Evolutionary conservation across 2,888 invertebrate species (phyloP), one percentile per base, ranked within the genome.

Genomic region (Stenodera caucasica): DNA sequence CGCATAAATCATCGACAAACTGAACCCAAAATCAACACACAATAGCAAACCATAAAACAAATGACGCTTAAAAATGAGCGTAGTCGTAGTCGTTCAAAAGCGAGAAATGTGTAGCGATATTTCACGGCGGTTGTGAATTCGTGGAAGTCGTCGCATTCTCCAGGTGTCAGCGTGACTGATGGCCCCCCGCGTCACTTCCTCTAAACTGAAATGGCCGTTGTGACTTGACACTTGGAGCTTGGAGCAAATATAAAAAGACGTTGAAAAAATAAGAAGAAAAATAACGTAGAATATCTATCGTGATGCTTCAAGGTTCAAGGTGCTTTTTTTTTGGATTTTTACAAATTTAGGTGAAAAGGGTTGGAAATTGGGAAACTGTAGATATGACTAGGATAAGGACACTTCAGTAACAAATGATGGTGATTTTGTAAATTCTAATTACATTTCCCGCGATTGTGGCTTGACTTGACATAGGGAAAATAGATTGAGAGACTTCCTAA

Each of bases 151-250:
- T 76, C 74, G 75, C 75, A 77, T 77, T 76, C 76, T 76, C 76
- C 76, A 78, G 77, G 78, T 78, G 78, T 78, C 77, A 77, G 75
- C 74, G 77, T 78, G 78, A 78, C 77, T 77, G 77, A 78, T 78
- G 77, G 71, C 73, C 75, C 72, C 75, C 74, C 72, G 71, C 75
- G 73, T 75, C 76, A 75, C 75, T 75, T 75, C 77, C 76, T 76
- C 75, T 64, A 30, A 50, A 54, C 64, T 37, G 53, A n/a, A 53
- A 52, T 49, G 51, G 58, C 58, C 56, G 30, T 49, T 56, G 40
- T 55, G 40, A 49, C 56, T 49, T 68, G 68, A 67, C 69, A 65
- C 69, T 68, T 62, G 66, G 60, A 57, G 58, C 26, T n/a, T n/a
- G n/a, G n/a, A n/a, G n/a, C n/a, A n/a, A 50, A 35, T 65, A 69